Evolutionary conservation across 1,140 invertebrate genomes (phyloP).

Genomic region (Belonocnema kinseyi): DNA sequence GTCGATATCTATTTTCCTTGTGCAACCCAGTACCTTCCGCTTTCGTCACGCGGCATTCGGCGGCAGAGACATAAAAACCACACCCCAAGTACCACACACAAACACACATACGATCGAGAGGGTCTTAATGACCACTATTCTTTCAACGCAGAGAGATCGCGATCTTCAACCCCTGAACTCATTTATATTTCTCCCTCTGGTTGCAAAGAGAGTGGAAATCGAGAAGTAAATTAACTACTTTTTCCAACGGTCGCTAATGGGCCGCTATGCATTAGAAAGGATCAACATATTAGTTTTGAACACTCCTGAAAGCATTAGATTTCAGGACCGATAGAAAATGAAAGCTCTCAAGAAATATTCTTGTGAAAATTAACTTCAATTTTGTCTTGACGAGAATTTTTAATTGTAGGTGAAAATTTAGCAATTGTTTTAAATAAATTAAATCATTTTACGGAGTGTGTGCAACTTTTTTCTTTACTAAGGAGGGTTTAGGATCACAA

Average conservation of each 20-base stretch:
- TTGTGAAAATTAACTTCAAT: neutral
- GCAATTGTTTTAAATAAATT: too few species aligned
- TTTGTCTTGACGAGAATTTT: neutral
- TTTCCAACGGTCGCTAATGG: conserved; percentile 10
- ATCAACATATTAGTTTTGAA: conserved; percentile 19
- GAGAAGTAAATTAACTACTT: conserved; percentile 31
- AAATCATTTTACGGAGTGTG: too few species aligned
- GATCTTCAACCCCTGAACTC: conserved; percentile 14
- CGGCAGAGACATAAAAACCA: neutral
- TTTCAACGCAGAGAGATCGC: neutral
- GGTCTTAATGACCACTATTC: conserved; percentile 27
- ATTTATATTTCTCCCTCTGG: neutral
- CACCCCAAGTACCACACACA: neutral
- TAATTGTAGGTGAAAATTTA: too few species aligned
- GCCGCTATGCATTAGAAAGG: conserved; percentile 26
- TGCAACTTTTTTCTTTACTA: too few species aligned
- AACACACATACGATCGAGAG: neutral
- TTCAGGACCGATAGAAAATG: conserved; percentile 5
- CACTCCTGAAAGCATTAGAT: conserved; percentile 25
- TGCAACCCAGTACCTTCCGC: neutral
- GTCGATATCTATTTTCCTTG: neutral
- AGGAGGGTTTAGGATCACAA: too few species aligned
- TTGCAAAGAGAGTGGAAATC: neutral
- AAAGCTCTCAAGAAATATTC: conserved; percentile 1
- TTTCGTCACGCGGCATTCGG: neutral